These are phyloP conservation scores for Stratiolaelaps scimitus DNA, from an alignment of 1,140 invertebrate genomes.

Conservation along the genomic window DNA sequence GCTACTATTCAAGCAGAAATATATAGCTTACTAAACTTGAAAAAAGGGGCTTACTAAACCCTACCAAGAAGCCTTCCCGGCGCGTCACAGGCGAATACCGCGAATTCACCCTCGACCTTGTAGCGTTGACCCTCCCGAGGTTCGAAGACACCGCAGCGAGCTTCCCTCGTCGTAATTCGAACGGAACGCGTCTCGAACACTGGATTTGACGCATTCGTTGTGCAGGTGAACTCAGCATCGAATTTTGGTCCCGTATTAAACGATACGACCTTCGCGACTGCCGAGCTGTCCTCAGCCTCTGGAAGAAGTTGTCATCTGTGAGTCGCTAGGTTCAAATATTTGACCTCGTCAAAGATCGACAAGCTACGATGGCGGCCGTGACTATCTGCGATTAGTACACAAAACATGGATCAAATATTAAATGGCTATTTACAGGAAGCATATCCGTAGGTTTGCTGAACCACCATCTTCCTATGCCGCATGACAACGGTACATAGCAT, in stretches of 20 bases:
- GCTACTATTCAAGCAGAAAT: too few species aligned
- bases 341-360: too few species aligned
- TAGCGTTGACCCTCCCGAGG: constrained; percentile 2
- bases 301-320: not conserved
- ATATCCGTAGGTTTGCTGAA: not conserved
- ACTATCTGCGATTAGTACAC: too few species aligned
- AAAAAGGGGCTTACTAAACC: not conserved
- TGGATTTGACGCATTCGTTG: constrained; percentile 1
- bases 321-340: too few species aligned
- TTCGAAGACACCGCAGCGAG: constrained; percentile 20
- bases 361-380: too few species aligned
- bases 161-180: constrained; percentile 2
- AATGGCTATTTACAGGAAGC: not conserved
- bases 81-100: constrained; percentile 5
- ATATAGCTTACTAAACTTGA: too few species aligned
- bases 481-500: too few species aligned
- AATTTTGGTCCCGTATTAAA: constrained; percentile 25
- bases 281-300: constrained; percentile 24
- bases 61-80: constrained; percentile 12
- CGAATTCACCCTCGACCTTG: not conserved
- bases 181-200: constrained; percentile 22
- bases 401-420: not conserved
- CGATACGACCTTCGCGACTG: constrained; percentile 5
- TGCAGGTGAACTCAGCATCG: constrained; percentile 8
- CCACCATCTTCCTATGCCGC: too few species aligned